Conservation (phyloP, 2,797 vertebrate species). For the Hydrolagus colliei region DNA sequence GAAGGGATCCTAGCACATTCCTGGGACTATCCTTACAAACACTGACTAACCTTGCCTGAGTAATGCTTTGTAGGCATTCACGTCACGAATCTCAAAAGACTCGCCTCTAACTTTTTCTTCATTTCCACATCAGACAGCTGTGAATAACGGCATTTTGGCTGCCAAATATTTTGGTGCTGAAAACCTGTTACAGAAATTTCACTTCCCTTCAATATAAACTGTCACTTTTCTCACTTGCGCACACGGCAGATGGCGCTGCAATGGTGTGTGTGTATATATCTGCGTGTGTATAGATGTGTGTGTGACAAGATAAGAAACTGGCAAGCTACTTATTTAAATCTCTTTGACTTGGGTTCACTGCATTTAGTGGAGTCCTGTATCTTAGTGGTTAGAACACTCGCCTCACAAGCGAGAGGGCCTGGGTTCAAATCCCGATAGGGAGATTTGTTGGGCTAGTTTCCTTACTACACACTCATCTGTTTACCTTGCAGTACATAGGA, state of each 20-base stretch:
- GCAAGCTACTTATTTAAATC: constrained; percentile 5
- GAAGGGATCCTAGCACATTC: background rate
- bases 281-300: background rate
- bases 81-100: background rate
- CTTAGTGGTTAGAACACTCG: no score
- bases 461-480: no score
- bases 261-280: no score
- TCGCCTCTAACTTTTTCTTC: background rate
- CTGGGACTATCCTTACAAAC: background rate
- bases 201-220: background rate
- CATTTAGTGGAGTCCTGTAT: background rate
- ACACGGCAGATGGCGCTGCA: constrained; percentile 23
- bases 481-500: no score
- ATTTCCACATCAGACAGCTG: background rate
- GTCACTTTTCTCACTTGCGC: background rate
- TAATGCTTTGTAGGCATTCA: background rate
- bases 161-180: constrained; percentile 8
- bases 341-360: background rate
- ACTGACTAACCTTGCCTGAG: background rate
- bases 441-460: no score
- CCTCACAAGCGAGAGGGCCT: no score
- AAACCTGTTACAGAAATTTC: constrained; percentile 23
- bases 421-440: no score
- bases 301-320: constrained; percentile 1
- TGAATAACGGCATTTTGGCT: background rate